Evolutionary conservation across 1,140 invertebrate genomes (phyloP).

Genomic region (Pollicipes pollicipes): DNA sequence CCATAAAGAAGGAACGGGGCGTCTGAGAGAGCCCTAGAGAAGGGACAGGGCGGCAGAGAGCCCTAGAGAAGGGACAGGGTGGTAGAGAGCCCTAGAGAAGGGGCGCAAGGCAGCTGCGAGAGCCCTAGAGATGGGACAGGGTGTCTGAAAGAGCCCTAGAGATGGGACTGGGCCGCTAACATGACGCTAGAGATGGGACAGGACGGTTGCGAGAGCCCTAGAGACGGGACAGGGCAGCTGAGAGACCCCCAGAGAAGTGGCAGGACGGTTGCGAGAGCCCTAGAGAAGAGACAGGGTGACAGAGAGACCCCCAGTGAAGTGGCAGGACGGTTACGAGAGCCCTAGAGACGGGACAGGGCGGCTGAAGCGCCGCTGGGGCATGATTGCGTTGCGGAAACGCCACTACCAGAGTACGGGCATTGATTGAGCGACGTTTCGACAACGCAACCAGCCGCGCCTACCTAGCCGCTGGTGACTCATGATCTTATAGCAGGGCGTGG

Average conservation of each 20-base stretch:
- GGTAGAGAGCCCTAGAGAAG: background rate
- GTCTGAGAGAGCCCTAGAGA: background rate
- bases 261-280: background rate
- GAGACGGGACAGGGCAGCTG: no score
- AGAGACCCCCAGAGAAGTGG: background rate
- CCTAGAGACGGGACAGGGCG: no score
- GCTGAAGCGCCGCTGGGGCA: background rate
- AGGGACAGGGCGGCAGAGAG: background rate
- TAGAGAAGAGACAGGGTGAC: no score
- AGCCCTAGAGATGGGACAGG: no score
- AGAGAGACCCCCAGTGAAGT: no score
- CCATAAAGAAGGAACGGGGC: background rate
- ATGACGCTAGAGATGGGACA: no score
- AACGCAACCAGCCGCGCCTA: constrained; percentile 15
- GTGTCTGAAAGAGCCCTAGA: no score
- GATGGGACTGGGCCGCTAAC: no score
- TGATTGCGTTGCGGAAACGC: background rate
- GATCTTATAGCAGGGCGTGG: constrained; percentile 16
- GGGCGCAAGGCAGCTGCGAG: no score
- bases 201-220: no score
- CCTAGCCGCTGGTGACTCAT: constrained; percentile 16
- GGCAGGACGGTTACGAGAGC: background rate
- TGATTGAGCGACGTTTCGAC: constrained; percentile 1
- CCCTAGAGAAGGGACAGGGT: background rate
- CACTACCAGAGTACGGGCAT: background rate